Conservation (phyloP, 2,797 vertebrate genomes). For the Labeo calbasu region DNA sequence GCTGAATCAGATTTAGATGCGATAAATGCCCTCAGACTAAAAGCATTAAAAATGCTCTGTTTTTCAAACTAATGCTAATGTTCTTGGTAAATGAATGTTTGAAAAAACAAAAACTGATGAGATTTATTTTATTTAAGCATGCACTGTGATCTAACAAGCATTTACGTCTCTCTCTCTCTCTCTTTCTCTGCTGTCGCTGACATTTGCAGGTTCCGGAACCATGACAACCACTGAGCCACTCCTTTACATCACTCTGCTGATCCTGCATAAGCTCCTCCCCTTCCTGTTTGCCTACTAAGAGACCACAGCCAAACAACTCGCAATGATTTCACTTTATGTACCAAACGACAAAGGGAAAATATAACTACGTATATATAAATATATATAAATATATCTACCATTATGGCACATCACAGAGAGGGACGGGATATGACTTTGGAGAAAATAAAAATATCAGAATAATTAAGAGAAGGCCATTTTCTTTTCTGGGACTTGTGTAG, state of each 20-base stretch:
- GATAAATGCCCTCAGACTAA: slow-evolving; percentile 14
- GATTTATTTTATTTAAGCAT: neutral
- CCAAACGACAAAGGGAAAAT: slow-evolving; percentile 70
- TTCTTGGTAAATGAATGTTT: slow-evolving; percentile 6
- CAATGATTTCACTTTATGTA: slow-evolving; percentile 70
- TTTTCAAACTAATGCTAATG: slow-evolving; percentile 2
- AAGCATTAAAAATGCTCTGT: neutral
- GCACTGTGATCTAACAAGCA: slow-evolving; percentile 12
- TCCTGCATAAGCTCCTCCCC: slow-evolving; percentile 85
- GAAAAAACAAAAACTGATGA: neutral
- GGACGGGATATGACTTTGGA: slow-evolving; percentile 28
- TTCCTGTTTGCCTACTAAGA: slow-evolving; percentile 85
- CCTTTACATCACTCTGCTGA: slow-evolving; percentile 81
- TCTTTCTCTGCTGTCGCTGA: slow-evolving; percentile 41
- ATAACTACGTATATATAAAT: slow-evolving; percentile 42
- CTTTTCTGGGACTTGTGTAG: slow-evolving; percentile 53
- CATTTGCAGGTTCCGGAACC: slow-evolving; percentile 79
- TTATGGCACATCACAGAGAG: slow-evolving; percentile 64
- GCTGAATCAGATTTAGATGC: slow-evolving; percentile 17
- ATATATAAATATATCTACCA: slow-evolving; percentile 62
- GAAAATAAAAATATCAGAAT: slow-evolving; percentile 39
- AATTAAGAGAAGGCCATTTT: slow-evolving; percentile 40
- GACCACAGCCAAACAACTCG: slow-evolving; percentile 67
- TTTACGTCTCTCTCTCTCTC: slow-evolving; percentile 34
- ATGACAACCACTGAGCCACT: slow-evolving; percentile 80